A percentile compares a stretch with the other conserved stretches of the same genome.
phyloP scores from a whole-genome alignment of 2,113 vertebrate genomes.

The Pedionomus torquatus region DNA sequence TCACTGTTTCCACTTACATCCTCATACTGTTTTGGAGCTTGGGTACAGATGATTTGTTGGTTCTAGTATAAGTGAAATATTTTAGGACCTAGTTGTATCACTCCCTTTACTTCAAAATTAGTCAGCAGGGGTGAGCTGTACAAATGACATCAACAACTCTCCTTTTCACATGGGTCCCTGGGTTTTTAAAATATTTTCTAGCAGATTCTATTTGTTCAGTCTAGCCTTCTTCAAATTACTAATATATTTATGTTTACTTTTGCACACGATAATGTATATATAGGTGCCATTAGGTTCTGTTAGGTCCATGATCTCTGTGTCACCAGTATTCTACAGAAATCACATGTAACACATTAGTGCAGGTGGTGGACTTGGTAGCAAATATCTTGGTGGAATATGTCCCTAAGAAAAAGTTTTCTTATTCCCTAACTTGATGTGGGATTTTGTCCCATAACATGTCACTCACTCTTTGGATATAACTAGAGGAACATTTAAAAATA shows the following conservation, averaged over 20 bases:
- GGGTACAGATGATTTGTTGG: not conserved
- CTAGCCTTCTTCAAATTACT: not conserved
- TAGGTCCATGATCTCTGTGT: not conserved
- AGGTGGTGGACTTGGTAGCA: not conserved
- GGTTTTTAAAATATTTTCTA: not conserved
- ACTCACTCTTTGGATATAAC: not conserved
- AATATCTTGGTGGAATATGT: not conserved
- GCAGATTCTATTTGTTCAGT: not conserved
- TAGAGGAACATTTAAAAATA: not conserved
- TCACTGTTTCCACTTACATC: not conserved
- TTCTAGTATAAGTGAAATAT: not conserved
- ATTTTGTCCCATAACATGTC: not conserved
- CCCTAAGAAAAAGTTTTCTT: fast-evolving
- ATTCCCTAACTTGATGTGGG: not conserved
- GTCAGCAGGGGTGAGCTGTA: not conserved
- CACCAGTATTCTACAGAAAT: not conserved
- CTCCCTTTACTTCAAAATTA: not conserved
- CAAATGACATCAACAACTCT: fast-evolving
- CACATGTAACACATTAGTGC: not conserved
- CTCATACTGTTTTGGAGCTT: not conserved
- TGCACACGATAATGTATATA: fast-evolving
- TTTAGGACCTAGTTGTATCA: not conserved
- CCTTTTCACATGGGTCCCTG: not conserved
- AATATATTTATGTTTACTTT: not conserved
- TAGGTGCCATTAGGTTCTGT: not conserved